Percentiles rank a stretch among this genome's conserved stretches.
Evolutionary conservation across 1,140 invertebrate species (phyloP).

Genomic region (Ostrea edulis): DNA sequence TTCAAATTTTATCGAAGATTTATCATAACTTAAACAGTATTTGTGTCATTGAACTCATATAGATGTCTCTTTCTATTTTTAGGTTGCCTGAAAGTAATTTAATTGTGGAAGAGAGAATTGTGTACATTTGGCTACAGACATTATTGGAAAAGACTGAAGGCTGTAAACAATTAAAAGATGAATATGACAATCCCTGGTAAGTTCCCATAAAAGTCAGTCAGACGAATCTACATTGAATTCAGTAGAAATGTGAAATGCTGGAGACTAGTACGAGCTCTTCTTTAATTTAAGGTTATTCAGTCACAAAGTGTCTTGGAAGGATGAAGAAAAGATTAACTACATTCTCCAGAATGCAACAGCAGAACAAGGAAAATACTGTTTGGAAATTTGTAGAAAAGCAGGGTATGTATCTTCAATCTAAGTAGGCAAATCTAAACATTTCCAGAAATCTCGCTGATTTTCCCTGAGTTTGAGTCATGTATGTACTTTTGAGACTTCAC

Average conservation of each 20-base stretch:
- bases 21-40: neutral
- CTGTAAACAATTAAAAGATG: neutral
- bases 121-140: neutral
- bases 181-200: slow-evolving; percentile 5
- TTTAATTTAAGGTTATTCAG: neutral
- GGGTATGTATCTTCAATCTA: neutral
- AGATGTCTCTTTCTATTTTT: neutral
- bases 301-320: neutral
- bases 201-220: neutral
- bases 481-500: too few species aligned
- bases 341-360: neutral
- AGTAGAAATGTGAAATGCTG: neutral
- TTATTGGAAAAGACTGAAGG: neutral
- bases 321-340: neutral
- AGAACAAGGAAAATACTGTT: neutral
- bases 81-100: neutral
- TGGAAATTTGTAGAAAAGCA: neutral
- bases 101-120: neutral
- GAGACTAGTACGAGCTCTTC: neutral
- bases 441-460: too few species aligned
- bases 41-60: neutral
- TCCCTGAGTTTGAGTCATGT: too few species aligned
- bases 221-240: neutral
- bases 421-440: too few species aligned
- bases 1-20: neutral